These are phyloP conservation scores for Aptenodytes patagonicus DNA, from an alignment of 2,113 vertebrate species.

Conservation along the genomic window DNA sequence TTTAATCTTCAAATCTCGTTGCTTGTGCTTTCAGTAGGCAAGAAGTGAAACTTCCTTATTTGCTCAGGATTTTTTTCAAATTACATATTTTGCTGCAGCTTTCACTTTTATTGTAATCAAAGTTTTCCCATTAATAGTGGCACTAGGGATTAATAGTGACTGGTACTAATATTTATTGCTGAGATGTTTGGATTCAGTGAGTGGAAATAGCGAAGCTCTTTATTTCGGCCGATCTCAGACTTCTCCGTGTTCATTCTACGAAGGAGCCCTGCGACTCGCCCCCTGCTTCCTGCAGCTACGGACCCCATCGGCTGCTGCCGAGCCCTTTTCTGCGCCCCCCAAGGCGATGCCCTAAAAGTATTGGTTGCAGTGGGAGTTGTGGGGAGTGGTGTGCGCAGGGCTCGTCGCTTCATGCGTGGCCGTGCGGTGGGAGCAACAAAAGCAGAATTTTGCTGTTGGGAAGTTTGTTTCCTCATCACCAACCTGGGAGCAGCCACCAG, in stretches of 20 bases:
- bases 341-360: not conserved
- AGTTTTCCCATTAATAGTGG: not conserved
- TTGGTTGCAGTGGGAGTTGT: not conserved
- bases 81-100: not conserved
- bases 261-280: not conserved
- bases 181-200: not conserved
- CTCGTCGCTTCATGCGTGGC: rapidly evolving
- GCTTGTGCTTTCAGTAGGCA: not conserved
- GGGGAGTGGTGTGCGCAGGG: rapidly evolving
- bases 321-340: not conserved
- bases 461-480: not conserved
- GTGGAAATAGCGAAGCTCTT: not conserved
- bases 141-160: not conserved
- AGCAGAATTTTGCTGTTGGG: not conserved
- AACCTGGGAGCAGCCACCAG: not conserved
- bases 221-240: not conserved
- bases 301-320: not conserved
- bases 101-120: not conserved
- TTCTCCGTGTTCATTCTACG: rapidly evolving
- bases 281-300: not conserved
- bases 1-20: not conserved
- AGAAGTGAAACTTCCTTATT: constrained; percentile 44
- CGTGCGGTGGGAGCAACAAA: rapidly evolving
- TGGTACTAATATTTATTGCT: not conserved
- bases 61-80: not conserved